These are phyloP conservation scores for Caracal caracal DNA, from an alignment of 2,113 vertebrate genomes.

Conservation along the genomic window DNA sequence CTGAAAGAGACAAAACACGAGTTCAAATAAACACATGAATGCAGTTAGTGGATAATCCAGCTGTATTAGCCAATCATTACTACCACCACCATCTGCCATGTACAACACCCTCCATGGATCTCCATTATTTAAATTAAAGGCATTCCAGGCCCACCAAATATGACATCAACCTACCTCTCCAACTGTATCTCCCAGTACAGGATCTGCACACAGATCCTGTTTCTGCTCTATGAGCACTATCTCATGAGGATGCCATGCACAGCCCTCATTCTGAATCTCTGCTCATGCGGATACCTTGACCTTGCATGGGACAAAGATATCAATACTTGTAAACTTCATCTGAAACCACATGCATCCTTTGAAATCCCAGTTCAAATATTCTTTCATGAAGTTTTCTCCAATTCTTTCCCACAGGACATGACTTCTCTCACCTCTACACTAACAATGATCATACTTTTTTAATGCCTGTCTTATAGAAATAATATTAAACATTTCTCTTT, in stretches of 20 bases:
- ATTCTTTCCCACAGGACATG: neutral
- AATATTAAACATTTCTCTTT: neutral
- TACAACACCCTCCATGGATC: neutral
- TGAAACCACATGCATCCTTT: neutral
- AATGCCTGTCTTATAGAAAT: neutral
- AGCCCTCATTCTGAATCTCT: neutral
- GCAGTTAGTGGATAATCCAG: neutral
- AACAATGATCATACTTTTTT: neutral
- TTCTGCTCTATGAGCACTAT: neutral
- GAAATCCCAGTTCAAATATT: neutral
- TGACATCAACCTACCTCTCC: neutral
- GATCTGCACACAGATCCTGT: neutral
- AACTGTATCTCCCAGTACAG: neutral
- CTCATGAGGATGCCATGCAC: neutral
- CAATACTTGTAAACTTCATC: neutral
- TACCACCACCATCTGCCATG: no score
- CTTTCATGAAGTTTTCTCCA: neutral
- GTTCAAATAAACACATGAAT: neutral
- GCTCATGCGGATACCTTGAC: neutral
- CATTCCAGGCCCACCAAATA: neutral
- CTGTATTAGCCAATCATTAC: neutral
- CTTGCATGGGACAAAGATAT: neutral
- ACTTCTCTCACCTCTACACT: neutral
- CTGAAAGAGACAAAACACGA: constrained; percentile 83
- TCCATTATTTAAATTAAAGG: neutral